Conservation (phyloP, 2,888 invertebrate species). For the Hirtodrosophila trivittata region DNA sequence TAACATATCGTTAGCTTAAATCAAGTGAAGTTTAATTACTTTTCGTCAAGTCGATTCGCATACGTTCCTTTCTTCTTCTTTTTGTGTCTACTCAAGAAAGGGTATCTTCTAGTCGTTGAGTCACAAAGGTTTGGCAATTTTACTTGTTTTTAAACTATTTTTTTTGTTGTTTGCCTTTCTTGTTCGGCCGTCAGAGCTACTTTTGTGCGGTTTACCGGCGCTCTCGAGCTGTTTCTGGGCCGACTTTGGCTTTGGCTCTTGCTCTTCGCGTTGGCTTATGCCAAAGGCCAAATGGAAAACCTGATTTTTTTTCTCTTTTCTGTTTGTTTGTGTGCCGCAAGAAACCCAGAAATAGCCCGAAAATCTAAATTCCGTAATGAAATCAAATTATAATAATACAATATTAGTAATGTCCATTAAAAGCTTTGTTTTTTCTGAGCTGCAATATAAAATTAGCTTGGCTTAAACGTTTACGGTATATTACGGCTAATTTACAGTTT, state of each 20-base stretch:
- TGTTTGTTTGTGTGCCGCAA: constrained; percentile 6
- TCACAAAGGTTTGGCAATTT: neutral
- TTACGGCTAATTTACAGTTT: constrained; percentile 37
- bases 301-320: constrained; percentile 36
- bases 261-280: constrained; percentile 66
- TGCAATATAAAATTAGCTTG: no score
- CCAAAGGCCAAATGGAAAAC: constrained; percentile 75
- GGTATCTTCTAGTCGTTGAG: constrained; percentile 16
- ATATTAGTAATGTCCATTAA: no score
- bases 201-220: constrained; percentile 58
- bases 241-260: constrained; percentile 35
- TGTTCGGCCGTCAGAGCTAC: constrained; percentile 49
- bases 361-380: constrained; percentile 35
- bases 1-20: no score
- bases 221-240: constrained; percentile 53
- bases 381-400: constrained; percentile 19
- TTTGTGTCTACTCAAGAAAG: no score
- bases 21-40: no score
- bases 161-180: constrained; percentile 14
- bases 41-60: no score
- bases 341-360: constrained; percentile 23
- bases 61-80: no score
- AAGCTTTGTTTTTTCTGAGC: no score
- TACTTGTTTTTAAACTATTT: constrained; percentile 12
- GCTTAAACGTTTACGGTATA: no score